Evolutionary conservation across 2,113 vertebrate species (phyloP), one percentile per base, ranked within the genome.

Genomic region (Chamaetylas fuelleborni): DNA sequence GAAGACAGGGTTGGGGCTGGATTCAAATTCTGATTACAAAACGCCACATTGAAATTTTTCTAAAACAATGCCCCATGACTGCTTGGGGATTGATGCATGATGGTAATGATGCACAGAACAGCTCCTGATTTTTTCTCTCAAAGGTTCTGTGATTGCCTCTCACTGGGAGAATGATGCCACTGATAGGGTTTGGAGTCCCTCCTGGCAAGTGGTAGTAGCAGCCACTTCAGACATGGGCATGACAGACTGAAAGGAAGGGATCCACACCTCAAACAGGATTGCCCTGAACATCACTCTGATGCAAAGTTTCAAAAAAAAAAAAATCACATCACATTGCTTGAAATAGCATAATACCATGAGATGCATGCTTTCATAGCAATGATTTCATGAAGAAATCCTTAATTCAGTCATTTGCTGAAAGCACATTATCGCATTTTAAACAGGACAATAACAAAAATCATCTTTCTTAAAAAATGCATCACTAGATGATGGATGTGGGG

Each of bases 1-100:
- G 12, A 74, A 72, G 23, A 45, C 0, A 1, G 5, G 6, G 8
- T 4, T 4, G 3, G 4, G 2, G 40, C 14, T 42, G 40, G 1
- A 5, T 80, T 81, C 6, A 60, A 82, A 53, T 73, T 73, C 64
- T 58, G 38, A 73, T 82, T 86, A 36, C 14, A 82, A 72, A 73
- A 73, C 42, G 6, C 6, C 15, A 53, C 26, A 50, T 19, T 73
- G 73, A 83, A 54, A 9, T 43, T 43, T 61, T 83, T 81, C 50
- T 62, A 33, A 83, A 83, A 62, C 19, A 73, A 34, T 77, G 14
- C 12, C 47, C 26, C 12, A 12, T 51, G 7, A 54, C 2, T 42
- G 33, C 28, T 86, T 9, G 4, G 40, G 67, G 31, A 26, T 33
- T 33, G 25, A 33, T 45, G 10, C 19, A 3, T 36, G 29, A 48